phyloP scores from a whole-genome alignment of 2,113 vertebrate species.

The Heptranchias perlo region DNA sequence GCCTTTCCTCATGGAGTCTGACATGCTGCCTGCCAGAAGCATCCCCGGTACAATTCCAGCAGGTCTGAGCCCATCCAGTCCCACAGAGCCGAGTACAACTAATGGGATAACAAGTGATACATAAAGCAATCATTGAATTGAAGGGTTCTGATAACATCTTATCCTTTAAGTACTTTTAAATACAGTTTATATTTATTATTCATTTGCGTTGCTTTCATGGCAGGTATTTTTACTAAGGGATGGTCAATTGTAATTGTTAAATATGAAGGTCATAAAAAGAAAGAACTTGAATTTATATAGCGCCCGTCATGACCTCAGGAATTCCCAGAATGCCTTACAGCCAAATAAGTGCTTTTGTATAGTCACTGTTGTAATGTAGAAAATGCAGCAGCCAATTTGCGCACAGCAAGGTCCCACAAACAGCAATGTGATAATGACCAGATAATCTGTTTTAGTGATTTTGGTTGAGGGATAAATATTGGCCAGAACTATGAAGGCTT shows the following conservation, averaged over 20 bases:
- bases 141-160: background rate
- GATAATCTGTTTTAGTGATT: background rate
- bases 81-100: too few species aligned
- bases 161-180: background rate
- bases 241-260: background rate
- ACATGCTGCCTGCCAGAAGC: too few species aligned
- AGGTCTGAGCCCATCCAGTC: too few species aligned
- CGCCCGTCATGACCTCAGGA: background rate
- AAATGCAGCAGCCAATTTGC: background rate
- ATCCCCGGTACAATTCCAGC: too few species aligned
- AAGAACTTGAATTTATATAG: background rate
- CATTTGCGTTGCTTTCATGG: background rate
- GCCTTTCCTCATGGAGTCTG: too few species aligned
- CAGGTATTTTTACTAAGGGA: background rate
- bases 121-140: background rate
- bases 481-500: background rate
- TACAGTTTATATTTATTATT: background rate
- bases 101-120: background rate
- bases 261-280: background rate
- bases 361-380: background rate
- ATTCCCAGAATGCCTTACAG: background rate
- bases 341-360: background rate
- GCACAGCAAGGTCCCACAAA: background rate
- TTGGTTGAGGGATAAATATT: background rate
- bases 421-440: background rate